A percentile compares a stretch with the other conserved stretches of the same genome.
Evolutionary conservation across 2,888 invertebrate genomes (phyloP).

Genomic region (Caenorhabditis sp.): DNA sequence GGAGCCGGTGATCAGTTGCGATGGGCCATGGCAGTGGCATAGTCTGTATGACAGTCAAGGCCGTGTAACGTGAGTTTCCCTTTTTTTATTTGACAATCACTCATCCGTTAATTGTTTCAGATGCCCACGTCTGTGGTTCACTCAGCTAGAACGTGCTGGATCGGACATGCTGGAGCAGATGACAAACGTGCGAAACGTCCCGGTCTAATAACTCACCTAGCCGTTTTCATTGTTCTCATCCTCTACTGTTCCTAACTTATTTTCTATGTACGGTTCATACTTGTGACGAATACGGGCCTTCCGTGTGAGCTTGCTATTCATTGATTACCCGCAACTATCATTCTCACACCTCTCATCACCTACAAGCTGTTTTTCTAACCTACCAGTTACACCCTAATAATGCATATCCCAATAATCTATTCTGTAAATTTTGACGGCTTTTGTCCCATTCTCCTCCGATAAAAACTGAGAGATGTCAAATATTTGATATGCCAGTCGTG

Average conservation of each 20-base stretch:
- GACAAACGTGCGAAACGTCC: conserved; percentile 22
- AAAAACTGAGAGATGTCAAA: conserved; percentile 49
- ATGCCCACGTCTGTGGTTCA: conserved; percentile 61
- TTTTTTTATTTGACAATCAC: not conserved
- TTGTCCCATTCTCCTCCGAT: conserved; percentile 19
- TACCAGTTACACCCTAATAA: conserved; percentile 35
- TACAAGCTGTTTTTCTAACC: conserved; percentile 18
- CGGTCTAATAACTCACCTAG: conserved; percentile 13
- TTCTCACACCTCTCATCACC: not conserved
- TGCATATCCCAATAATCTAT: conserved; percentile 34
- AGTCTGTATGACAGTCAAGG: conserved; percentile 37
- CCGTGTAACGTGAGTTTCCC: conserved; percentile 44
- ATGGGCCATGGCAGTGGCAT: conserved; percentile 64
- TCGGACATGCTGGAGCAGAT: conserved; percentile 45
- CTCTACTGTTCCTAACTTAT: not conserved
- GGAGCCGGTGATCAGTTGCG: conserved; percentile 22
- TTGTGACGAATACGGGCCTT: conserved; percentile 54
- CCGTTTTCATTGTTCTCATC: not conserved
- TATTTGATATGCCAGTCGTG: conserved; percentile 28
- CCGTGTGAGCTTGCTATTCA: conserved; percentile 46
- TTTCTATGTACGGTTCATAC: conserved; percentile 40
- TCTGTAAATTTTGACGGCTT: conserved; percentile 14
- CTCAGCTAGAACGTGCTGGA: conserved; percentile 54
- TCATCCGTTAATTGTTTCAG: conserved; percentile 33
- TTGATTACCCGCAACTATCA: not conserved